Evolutionary conservation across 1,140 invertebrate species (phyloP).

Genomic region (Centruroides vittatus): DNA sequence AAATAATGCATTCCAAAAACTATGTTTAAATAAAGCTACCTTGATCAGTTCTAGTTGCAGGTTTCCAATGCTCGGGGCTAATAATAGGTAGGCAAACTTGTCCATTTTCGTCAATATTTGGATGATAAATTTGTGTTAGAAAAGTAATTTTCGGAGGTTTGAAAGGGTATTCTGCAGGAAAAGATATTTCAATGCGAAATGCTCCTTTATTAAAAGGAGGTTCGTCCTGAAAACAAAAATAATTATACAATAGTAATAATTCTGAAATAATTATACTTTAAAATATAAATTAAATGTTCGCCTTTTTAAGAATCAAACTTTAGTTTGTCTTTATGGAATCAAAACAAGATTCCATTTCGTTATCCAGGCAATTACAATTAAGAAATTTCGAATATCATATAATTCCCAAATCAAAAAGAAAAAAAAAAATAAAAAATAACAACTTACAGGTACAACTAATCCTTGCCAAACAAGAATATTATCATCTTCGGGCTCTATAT

Average conservation of each 20-base stretch:
- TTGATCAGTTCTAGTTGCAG: slow-evolving; percentile 97
- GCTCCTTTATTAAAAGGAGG: slow-evolving; percentile 97
- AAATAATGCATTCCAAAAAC: too few species aligned
- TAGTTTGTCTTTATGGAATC: too few species aligned
- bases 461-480: slow-evolving; percentile 92
- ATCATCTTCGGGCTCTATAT: slow-evolving; percentile 82
- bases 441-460: slow-evolving; percentile 78
- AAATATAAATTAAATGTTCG: background rate
- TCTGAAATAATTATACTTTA: background rate
- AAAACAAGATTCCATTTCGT: too few species aligned
- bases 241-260: slow-evolving; percentile 1
- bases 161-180: slow-evolving; percentile 98
- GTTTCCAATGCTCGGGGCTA: slow-evolving; percentile 98
- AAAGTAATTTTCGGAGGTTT: slow-evolving; percentile 98
- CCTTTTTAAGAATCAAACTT: too few species aligned
- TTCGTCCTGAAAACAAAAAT: slow-evolving; percentile 56
- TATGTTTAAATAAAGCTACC: slow-evolving; percentile 36
- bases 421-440: background rate
- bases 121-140: slow-evolving; percentile 99
- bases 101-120: slow-evolving; percentile 98
- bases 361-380: too few species aligned
- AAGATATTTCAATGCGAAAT: slow-evolving; percentile 95
- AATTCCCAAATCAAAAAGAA: background rate
- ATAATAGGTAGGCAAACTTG: slow-evolving; percentile 96
- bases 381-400: too few species aligned